Evolutionary conservation across 2,797 vertebrate species (phyloP), one percentile per base, ranked within the genome.

Genomic region (Danio aesculapii): DNA sequence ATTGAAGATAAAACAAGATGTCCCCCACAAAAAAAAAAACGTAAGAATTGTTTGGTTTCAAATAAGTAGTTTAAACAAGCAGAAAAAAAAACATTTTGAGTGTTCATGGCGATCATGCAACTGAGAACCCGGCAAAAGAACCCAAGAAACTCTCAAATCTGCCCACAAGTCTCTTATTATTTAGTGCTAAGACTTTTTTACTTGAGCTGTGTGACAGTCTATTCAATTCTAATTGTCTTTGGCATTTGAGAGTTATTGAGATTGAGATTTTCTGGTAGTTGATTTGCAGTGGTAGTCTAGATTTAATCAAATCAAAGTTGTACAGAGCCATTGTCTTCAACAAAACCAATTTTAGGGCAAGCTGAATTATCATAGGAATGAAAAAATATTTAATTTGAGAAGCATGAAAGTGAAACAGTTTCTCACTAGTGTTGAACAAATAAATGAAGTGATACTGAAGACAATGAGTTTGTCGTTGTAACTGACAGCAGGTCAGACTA

Each of bases 91-190:
- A n/a, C n/a, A n/a, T n/a, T n/a, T n/a, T n/a, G n/a, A n/a, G n/a
- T n/a, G n/a, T n/a, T n/a, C n/a, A n/a, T n/a, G n/a, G n/a, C n/a
- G n/a, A n/a, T n/a, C n/a, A n/a, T n/a, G n/a, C n/a, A n/a, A n/a
- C n/a, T n/a, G n/a, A n/a, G n/a, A n/a, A n/a, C n/a, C n/a, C n/a
- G n/a, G n/a, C n/a, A n/a, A 76, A 87, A 86, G 88, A 92, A 91
- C 88, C 89, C 84, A 52, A 19, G 62, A 81, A 66, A 53, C 83
- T 72, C 61, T 84, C 77, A 17, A 59, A 86, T 73, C 53, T 46
- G 11, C 5, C 7, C 39, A 47, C 71, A 76, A 73, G 79, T 83
- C 86, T 91, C 89, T 89, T n/a, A n/a, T n/a, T n/a, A n/a, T n/a
- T n/a, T 66, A 12, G 50, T 61, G 47, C 90, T 87, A 90, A 91